Evolutionary conservation across 2,888 invertebrate species (phyloP).

Genomic region (Sinotaia quadrata): DNA sequence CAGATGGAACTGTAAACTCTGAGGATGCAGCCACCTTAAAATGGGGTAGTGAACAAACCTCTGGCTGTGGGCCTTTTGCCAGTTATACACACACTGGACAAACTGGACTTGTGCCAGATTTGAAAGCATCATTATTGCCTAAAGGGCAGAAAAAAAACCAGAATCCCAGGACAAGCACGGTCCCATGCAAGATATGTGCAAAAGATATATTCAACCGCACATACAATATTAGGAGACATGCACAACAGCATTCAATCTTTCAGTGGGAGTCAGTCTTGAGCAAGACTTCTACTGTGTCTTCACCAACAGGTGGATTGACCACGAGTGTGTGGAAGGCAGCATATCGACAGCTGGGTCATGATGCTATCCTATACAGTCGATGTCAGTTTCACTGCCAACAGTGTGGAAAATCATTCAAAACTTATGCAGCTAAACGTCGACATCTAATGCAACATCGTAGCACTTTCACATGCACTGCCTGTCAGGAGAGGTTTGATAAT

Average conservation of each 20-base stretch:
- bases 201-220: conserved; percentile 23
- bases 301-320: background rate
- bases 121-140: background rate
- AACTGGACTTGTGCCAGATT: background rate
- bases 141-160: background rate
- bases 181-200: conserved; percentile 17
- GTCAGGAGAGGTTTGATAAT: conserved; percentile 13
- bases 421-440: conserved; percentile 5
- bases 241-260: conserved; percentile 24
- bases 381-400: background rate
- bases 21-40: too few species aligned
- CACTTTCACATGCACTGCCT: conserved; percentile 5
- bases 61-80: too few species aligned
- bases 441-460: conserved; percentile 21
- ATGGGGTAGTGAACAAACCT: too few species aligned
- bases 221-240: conserved; percentile 24
- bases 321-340: background rate
- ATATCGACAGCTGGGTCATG: background rate
- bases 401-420: conserved; percentile 17
- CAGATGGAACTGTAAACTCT: background rate
- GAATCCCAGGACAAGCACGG: background rate
- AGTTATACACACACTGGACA: too few species aligned
- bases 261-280: conserved; percentile 22
- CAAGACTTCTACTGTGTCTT: too few species aligned
- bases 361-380: background rate